Conservation (phyloP, 2,113 vertebrate genomes). For the Macquaria australasica region DNA sequence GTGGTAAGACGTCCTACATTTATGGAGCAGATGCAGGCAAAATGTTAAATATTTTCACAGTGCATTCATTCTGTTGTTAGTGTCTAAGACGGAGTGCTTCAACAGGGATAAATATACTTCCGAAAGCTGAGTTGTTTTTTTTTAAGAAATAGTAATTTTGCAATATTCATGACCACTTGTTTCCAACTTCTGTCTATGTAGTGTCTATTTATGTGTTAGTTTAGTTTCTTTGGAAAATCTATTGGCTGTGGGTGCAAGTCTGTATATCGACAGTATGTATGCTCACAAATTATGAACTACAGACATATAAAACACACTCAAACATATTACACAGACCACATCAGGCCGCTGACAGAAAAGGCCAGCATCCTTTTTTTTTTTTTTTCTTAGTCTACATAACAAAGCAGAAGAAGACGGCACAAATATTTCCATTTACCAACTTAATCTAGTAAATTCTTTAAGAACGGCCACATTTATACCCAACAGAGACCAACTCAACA, state of each 20-base stretch:
- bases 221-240: slow-evolving; percentile 81
- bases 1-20: slow-evolving; percentile 45
- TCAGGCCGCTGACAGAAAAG: slow-evolving; percentile 66
- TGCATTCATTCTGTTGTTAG: slow-evolving; percentile 73
- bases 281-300: slow-evolving; percentile 69
- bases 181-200: slow-evolving; percentile 47
- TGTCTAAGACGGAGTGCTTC: slow-evolving; percentile 74
- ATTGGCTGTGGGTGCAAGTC: slow-evolving; percentile 66
- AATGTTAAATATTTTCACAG: slow-evolving; percentile 75
- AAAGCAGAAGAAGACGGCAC: slow-evolving; percentile 63
- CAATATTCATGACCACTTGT: slow-evolving; percentile 46
- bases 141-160: slow-evolving; percentile 36
- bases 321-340: slow-evolving; percentile 72
- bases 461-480: slow-evolving; percentile 70
- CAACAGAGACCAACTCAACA: slow-evolving; percentile 71
- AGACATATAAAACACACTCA: slow-evolving; percentile 73
- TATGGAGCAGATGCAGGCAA: slow-evolving; percentile 56
- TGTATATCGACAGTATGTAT: slow-evolving; percentile 68
- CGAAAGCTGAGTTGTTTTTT: slow-evolving; percentile 59
- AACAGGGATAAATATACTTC: slow-evolving; percentile 53
- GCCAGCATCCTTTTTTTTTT: slow-evolving; percentile 57
- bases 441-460: slow-evolving; percentile 66
- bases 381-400: slow-evolving; percentile 70
- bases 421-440: slow-evolving; percentile 73
- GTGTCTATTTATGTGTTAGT: slow-evolving; percentile 35